Evolutionary conservation across 2,888 invertebrate species (phyloP), one percentile per base, ranked within the genome.

Genomic region (Pseudococcus longispinus): DNA sequence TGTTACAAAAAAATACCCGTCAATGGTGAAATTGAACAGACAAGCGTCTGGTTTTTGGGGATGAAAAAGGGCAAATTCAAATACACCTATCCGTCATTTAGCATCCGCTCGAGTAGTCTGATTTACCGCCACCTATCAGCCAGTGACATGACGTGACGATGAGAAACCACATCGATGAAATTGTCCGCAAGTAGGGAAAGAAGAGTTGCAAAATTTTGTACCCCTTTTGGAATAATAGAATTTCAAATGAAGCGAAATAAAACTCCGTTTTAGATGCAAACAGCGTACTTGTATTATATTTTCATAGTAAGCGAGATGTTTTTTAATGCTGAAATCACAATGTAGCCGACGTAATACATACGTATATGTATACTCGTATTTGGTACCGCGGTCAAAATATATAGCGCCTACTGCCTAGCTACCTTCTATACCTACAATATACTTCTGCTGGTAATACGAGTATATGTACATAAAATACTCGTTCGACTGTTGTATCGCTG

Each of bases 161-260:
- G 13, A 15, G 3, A 46, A 46, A 46, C 44, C 44, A 46, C 44
- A 46, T 46, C 44, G 44, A 46, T 46, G 13, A 46, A 46, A 46
- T 46, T 15, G 44, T 37, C 37, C 13, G 3, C 13, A 46, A 11
- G 13, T 11, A 11, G 44, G 13, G 15, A 13, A 15, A 3, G 3
- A 15, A 15, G 1, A 46, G n/a, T 3, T 46, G 44, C 13, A 13
- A 46, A 46, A 46, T 15, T 46, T 13, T 13, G 15, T 15, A 46
- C 9, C 44, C 15, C 44, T 46, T 46, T 15, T 8, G 15, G 15
- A 15, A 15, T 70, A 70, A 70, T 70, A 70, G 70, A 70, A 70
- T 70, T 70, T 70, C 70, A 70, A 70, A 70, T 70, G 70, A 70
- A 70, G 20, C 29, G 70, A 70, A 70, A 70, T 70, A 70, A 70